Percentiles rank a stretch among this genome's conserved stretches.
phyloP scores from a whole-genome alignment of 2,888 invertebrate genomes.

The Ceratothoa steindachneri region DNA sequence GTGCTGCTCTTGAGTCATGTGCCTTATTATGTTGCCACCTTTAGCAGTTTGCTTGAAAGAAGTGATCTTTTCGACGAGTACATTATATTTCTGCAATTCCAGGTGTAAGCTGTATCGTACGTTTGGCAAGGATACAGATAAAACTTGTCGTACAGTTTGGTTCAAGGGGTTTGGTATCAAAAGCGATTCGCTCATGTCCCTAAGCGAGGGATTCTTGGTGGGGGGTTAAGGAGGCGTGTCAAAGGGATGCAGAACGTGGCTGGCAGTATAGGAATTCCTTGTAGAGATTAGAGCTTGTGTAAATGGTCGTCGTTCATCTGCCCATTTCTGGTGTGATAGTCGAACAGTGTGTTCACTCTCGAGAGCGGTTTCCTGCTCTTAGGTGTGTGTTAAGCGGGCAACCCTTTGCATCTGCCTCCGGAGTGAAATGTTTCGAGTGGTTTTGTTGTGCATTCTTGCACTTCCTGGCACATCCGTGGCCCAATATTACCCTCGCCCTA shows the following conservation, averaged over 20 bases:
- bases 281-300: too few species aligned
- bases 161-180: not conserved
- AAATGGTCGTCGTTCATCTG: not conserved
- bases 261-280: not conserved
- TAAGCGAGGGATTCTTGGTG: too few species aligned
- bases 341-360: not conserved
- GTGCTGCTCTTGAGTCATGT: too few species aligned
- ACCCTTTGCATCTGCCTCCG: too few species aligned
- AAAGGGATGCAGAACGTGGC: not conserved
- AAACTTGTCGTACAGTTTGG: not conserved
- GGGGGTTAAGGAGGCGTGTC: not conserved
- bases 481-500: constrained; percentile 4
- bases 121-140: not conserved
- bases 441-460: constrained; percentile 18
- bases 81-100: too few species aligned
- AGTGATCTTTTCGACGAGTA: too few species aligned
- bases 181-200: not conserved
- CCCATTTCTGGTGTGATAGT: not conserved
- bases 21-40: too few species aligned
- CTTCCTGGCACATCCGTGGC: not conserved
- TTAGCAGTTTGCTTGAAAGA: too few species aligned
- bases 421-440: constrained; percentile 3
- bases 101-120: too few species aligned
- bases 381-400: not conserved
- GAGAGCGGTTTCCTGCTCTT: not conserved